phyloP scores from a whole-genome alignment of 92 coral and sea anemone species.

The Zoanthus solanderi region DNA sequence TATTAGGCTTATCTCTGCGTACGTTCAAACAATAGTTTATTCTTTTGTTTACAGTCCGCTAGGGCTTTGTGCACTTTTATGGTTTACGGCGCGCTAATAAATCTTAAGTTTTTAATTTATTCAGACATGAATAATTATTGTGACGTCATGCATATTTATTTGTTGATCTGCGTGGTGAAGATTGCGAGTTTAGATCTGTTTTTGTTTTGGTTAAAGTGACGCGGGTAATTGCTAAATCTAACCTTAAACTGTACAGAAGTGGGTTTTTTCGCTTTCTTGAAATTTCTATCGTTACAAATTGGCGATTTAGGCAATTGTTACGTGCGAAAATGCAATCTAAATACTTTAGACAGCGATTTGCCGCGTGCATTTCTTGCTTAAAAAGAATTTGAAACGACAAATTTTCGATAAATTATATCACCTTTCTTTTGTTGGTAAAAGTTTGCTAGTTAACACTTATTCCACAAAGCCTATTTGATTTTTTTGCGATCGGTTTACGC shows the following conservation, averaged over 20 bases:
- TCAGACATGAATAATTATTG: not conserved
- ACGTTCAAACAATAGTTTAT: too few species aligned
- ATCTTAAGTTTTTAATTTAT: not conserved
- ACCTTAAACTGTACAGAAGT: not conserved
- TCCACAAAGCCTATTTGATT: not conserved
- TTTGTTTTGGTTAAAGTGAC: not conserved
- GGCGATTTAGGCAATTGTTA: not conserved
- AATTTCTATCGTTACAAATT: not conserved
- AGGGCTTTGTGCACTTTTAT: too few species aligned
- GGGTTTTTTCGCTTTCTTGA: not conserved
- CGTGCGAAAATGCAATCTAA: not conserved
- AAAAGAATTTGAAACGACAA: not conserved
- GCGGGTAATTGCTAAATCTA: not conserved
- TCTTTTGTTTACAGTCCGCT: too few species aligned
- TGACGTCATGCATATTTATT: not conserved
- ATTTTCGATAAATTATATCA: not conserved
- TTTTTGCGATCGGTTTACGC: not conserved
- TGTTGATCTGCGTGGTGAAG: not conserved
- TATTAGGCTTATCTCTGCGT: too few species aligned
- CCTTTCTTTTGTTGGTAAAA: not conserved
- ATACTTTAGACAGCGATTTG: not conserved
- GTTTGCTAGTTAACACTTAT: not conserved
- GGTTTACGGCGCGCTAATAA: not conserved
- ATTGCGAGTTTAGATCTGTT: not conserved
- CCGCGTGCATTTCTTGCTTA: not conserved